Evolutionary conservation across 2,888 invertebrate species (phyloP), one percentile per base, ranked within the genome.

Genomic region (Mesorhabditis spiculigera): DNA sequence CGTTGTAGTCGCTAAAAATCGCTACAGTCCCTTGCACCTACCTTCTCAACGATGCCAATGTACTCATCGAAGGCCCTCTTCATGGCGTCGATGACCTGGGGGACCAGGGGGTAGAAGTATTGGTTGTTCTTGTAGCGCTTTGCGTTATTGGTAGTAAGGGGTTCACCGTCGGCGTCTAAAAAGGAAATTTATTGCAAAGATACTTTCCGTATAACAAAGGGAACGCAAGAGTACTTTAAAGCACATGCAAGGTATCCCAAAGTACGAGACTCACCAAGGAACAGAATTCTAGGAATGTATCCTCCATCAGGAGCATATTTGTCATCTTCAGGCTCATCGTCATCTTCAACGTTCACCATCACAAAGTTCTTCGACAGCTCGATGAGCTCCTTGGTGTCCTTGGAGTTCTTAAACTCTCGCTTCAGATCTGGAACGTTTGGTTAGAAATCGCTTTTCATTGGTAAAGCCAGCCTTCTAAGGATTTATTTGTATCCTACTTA

Each of bases 281-380:
- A 87, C 45, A 87, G 74, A 50, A 88, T 85, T 68, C 88, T 80
- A n/a, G 88, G 88, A 72, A 87, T 87, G 79, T 88, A 88, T 63
- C 80, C 80, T 28, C 88, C 88, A 81, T 88, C 88, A 43, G 88
- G 88, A 28, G 81, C 76, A 72, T 85, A 88, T 70, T 86, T 81
- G 4, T 78, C 78, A 63, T 86, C 87, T 73, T 83, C 77, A 0
- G 88, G 88, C 74, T 88, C 87, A 66, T 87, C 87, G 73, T 88
- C 87, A 78, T 88, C 88, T 78, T 86, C 81, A 28, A 83, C 78
- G 77, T 87, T 87, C 6, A 87, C 86, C 88, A 88, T 88, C 10
- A 87, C 77, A 69, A 83, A 83, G 62, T 81, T 75, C 62, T 78
- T 74, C 45, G 87, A 86, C 45, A 88, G 79, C 68, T 86, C 80